Base-by-base conservation (phyloP, 2,888 invertebrate species). In the Carpatolechia fugitivella region DNA sequence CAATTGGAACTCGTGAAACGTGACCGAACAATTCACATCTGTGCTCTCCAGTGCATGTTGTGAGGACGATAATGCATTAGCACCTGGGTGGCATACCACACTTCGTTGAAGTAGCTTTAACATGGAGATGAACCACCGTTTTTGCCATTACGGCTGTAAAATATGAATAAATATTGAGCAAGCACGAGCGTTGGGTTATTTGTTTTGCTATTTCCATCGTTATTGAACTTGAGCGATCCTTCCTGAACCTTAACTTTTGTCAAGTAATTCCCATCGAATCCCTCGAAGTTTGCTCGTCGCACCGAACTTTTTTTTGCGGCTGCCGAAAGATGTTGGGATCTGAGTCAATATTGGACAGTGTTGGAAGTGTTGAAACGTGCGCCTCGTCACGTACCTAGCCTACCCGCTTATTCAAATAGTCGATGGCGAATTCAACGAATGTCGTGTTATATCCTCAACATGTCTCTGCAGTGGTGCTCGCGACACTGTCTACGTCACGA, bases 371-470 rank as follows among this genome's bases (percentile, higher is more conserved):
- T 54, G 61, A 63, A 63, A 78, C 80, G 73, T 64, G 70, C 56
- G 56, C 46, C 60, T 47, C 56, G 72, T 78, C 81, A 81, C 79
- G 81, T 80, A 78, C 60, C 60, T 72, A n/a, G n/a, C n/a, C n/a
- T n/a, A n/a, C n/a, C n/a, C n/a, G 54, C 33, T 18, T 18, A 7
- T 29, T 44, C n/a, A 11, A 16, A 18, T n/a, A n/a, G n/a, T n/a
- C n/a, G n/a, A n/a, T n/a, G n/a, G n/a, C n/a, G n/a, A n/a, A n/a
- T n/a, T n/a, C n/a, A n/a, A n/a, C n/a, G n/a, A n/a, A n/a, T n/a
- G n/a, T n/a, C n/a, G n/a, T n/a, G n/a, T n/a, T n/a, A n/a, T n/a
- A n/a, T n/a, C n/a, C n/a, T n/a, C n/a, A n/a, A n/a, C n/a, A n/a
- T n/a, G n/a, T n/a, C n/a, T n/a, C n/a, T n/a, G n/a, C n/a, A n/a